Evolutionary conservation across 2,113 vertebrate genomes (phyloP).

Genomic region (Anarhynchus alexandrinus): DNA sequence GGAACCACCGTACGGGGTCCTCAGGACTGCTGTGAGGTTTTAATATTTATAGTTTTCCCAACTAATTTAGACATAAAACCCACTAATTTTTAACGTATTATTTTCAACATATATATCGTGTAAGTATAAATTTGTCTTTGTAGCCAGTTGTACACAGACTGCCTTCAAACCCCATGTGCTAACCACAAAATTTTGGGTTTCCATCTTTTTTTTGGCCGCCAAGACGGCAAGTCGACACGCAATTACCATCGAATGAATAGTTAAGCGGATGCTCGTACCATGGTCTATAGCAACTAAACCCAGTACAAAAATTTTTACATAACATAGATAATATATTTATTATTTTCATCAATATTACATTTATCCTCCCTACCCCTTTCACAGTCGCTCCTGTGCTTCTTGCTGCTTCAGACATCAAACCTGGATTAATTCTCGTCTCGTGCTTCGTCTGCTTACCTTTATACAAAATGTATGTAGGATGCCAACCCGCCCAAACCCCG

Average conservation of each 20-base stretch:
- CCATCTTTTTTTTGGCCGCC: neutral
- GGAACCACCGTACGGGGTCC: rapidly evolving
- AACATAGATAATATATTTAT: neutral
- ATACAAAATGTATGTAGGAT: rapidly evolving
- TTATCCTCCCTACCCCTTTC: neutral
- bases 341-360: neutral
- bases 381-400: neutral
- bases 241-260: neutral
- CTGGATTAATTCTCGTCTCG: neutral
- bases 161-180: neutral
- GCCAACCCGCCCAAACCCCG: neutral
- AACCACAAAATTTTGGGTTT: neutral
- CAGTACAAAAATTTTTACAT: too few relatives aligned
- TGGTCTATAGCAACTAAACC: neutral
- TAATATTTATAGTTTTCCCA: neutral
- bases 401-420: neutral
- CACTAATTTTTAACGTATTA: neutral
- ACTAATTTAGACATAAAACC: neutral
- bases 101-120: neutral
- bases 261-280: neutral
- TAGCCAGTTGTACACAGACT: too few relatives aligned
- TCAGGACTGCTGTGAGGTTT: neutral
- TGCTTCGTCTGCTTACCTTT: neutral
- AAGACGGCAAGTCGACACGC: neutral
- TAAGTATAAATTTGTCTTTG: neutral